Conservation (phyloP, 2,797 vertebrate species). For the Onychomys leucogaster region DNA sequence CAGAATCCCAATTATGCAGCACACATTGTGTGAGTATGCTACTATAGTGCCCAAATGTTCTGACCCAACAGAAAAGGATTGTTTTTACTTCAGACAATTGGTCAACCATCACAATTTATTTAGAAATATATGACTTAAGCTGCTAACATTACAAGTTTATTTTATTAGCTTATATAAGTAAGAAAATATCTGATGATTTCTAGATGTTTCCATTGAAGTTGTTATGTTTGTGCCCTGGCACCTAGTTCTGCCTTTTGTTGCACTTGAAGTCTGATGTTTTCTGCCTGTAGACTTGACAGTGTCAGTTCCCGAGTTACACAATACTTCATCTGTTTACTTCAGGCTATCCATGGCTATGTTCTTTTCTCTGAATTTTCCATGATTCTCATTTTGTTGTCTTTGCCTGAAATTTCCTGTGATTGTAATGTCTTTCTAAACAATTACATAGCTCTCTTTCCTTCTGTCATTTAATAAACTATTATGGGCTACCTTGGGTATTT, state of each 20-base stretch:
- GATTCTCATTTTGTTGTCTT: background rate
- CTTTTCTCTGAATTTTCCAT: background rate
- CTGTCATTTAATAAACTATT: background rate
- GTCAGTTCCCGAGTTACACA: background rate
- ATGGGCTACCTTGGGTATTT: background rate
- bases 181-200: background rate
- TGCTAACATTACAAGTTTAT: background rate
- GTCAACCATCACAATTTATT: background rate
- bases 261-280: background rate
- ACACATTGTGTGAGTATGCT: background rate
- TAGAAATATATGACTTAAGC: background rate
- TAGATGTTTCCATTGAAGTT: background rate
- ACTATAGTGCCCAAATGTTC: background rate
- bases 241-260: background rate
- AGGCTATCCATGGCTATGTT: background rate
- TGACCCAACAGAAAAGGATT: background rate
- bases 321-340: background rate
- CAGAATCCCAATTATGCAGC: background rate
- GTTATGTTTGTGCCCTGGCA: background rate
- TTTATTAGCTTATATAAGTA: background rate
- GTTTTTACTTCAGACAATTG: background rate
- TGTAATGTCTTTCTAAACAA: background rate
- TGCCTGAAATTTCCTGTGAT: background rate
- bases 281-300: background rate
- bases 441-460: background rate